Evolutionary conservation across 2,113 vertebrate species (phyloP).

Genomic region (Regulus satrapa): DNA sequence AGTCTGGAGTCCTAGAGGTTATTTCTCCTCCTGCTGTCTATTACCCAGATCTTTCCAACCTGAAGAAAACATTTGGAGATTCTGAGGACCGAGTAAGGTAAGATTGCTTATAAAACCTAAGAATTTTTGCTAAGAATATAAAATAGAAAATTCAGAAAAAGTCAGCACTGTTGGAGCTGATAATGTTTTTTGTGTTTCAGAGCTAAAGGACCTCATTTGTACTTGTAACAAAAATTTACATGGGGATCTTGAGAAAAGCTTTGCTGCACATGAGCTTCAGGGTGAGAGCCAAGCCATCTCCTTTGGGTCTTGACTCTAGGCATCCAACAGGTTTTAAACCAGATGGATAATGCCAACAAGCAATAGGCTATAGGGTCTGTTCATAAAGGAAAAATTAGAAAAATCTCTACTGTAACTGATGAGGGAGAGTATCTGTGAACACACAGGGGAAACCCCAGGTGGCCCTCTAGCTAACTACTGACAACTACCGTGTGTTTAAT

Average conservation of each 20-base stretch:
- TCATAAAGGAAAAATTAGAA: not conserved
- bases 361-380: not conserved
- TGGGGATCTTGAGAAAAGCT: not conserved
- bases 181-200: not conserved
- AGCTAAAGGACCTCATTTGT: not conserved
- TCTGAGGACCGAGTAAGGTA: slow-evolving; percentile 81
- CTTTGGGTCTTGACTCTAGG: not conserved
- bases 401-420: not conserved
- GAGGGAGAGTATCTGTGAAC: not conserved
- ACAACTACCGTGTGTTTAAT: not conserved
- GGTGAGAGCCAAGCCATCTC: not conserved
- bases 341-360: not conserved
- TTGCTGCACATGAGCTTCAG: not conserved
- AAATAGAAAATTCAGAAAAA: not conserved
- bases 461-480: not conserved
- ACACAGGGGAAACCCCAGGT: not conserved
- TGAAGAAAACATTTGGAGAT: slow-evolving; percentile 74
- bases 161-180: not conserved
- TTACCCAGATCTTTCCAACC: slow-evolving; percentile 74
- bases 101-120: not conserved
- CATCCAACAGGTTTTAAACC: not conserved
- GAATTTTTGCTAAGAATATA: not conserved
- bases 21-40: slow-evolving; percentile 77
- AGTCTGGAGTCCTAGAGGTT: slow-evolving; percentile 79
- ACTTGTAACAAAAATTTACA: not conserved